Evolutionary conservation across 2,797 vertebrate genomes (phyloP).

Genomic region (Oreochromis mossambicus): DNA sequence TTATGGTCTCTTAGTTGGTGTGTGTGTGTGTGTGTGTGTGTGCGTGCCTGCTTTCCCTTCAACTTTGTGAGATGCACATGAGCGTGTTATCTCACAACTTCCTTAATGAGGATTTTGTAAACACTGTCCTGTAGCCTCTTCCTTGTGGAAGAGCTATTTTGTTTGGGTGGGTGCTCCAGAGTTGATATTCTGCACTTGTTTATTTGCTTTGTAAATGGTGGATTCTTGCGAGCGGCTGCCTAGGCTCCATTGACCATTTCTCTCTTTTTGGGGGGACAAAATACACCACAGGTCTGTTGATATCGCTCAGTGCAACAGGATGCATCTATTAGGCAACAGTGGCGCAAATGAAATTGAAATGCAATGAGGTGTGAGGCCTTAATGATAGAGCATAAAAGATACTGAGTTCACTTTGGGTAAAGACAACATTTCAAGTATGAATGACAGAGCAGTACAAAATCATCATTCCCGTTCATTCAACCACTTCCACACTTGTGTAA

Average conservation of each 20-base stretch:
- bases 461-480: neutral
- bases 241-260: constrained; percentile 68
- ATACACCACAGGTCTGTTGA: constrained; percentile 41
- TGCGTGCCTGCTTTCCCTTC: constrained; percentile 38
- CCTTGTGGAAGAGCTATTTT: constrained; percentile 82
- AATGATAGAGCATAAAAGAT: constrained; percentile 18
- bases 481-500: neutral
- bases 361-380: constrained; percentile 70
- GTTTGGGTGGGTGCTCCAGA: constrained; percentile 77
- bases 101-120: constrained; percentile 99
- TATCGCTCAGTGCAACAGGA: constrained; percentile 46
- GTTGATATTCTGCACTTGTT: constrained; percentile 74
- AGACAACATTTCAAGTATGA: neutral
- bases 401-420: neutral
- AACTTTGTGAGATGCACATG: constrained; percentile 63
- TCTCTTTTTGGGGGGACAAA: constrained; percentile 44
- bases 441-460: neutral
- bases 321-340: constrained; percentile 26
- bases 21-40: constrained; percentile 56
- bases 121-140: constrained; percentile 85
- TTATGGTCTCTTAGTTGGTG: constrained; percentile 57
- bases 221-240: constrained; percentile 52
- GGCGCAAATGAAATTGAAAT: constrained; percentile 63
- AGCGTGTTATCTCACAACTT: constrained; percentile 88
- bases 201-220: constrained; percentile 75